Evolutionary conservation across 2,113 vertebrate genomes (phyloP).

Genomic region (Macrotis lagotis): DNA sequence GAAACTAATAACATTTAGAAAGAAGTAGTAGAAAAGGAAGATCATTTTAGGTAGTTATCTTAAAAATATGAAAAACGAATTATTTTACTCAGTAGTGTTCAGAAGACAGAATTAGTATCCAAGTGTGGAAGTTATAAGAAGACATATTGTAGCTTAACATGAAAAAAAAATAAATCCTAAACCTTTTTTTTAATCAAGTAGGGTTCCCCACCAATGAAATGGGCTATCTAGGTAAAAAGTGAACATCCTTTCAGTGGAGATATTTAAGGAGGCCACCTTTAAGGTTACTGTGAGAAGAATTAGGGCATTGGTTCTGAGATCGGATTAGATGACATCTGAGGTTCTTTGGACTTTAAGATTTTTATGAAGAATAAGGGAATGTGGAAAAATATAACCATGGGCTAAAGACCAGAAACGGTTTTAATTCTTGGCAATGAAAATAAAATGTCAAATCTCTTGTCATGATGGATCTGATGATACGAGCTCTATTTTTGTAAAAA

Average conservation of each 20-base stretch:
- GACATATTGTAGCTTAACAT: neutral
- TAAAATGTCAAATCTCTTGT: conserved; percentile 20
- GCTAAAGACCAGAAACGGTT: neutral
- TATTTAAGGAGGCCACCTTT: neutral
- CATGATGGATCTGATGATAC: neutral
- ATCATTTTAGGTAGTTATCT: neutral
- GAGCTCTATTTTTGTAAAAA: conserved; percentile 5
- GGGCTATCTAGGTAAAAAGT: neutral
- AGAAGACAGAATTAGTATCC: neutral
- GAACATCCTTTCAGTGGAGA: neutral
- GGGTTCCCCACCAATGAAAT: neutral
- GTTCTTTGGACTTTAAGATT: neutral
- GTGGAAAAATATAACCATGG: conserved; percentile 10
- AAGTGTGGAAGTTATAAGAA: neutral
- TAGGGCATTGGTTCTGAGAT: neutral
- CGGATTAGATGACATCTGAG: neutral
- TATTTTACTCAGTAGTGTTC: neutral
- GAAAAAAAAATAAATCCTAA: neutral
- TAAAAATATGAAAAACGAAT: neutral
- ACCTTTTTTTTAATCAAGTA: neutral
- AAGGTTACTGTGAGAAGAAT: neutral
- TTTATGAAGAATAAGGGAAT: conserved; percentile 15
- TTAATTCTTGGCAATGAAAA: neutral
- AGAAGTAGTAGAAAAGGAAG: neutral
- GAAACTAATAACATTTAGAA: neutral